These are phyloP conservation scores for Lepisosteus osseus DNA, from an alignment of 2,113 vertebrate species.

Conservation along the genomic window DNA sequence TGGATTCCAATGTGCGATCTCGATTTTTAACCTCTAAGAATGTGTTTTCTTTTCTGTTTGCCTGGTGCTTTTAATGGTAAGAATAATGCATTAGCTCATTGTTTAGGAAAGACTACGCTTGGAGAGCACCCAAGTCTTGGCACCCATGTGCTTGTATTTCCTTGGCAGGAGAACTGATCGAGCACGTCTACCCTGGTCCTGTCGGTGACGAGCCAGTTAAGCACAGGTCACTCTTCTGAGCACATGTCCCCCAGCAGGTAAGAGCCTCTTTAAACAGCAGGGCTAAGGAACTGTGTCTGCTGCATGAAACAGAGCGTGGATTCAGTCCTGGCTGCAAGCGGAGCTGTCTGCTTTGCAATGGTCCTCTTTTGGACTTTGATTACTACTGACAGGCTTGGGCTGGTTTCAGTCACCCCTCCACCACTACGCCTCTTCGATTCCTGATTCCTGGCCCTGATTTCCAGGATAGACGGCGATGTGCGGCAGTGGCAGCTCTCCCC, in stretches of 20 bases:
- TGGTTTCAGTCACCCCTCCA: background rate
- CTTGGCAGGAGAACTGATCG: no score
- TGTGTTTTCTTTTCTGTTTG: no score
- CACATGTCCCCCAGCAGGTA: background rate
- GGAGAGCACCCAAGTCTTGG: no score
- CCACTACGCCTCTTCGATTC: background rate
- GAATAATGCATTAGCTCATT: no score
- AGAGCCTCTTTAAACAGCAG: background rate
- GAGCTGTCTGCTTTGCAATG: background rate
- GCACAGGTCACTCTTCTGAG: background rate
- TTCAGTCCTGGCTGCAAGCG: background rate
- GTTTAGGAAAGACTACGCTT: no score
- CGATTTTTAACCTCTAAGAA: no score
- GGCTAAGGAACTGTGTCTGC: background rate
- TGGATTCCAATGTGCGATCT: no score
- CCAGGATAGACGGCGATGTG: background rate
- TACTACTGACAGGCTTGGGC: constrained; percentile 9
- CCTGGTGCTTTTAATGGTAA: no score
- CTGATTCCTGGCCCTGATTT: background rate
- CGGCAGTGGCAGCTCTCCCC: background rate
- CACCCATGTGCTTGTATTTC: no score
- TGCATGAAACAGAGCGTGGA: background rate
- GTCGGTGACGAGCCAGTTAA: background rate
- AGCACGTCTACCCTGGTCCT: no score
- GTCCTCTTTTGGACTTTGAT: background rate